Evolutionary conservation across 1,140 invertebrate genomes (phyloP).

Genomic region (Artemia franciscana): DNA sequence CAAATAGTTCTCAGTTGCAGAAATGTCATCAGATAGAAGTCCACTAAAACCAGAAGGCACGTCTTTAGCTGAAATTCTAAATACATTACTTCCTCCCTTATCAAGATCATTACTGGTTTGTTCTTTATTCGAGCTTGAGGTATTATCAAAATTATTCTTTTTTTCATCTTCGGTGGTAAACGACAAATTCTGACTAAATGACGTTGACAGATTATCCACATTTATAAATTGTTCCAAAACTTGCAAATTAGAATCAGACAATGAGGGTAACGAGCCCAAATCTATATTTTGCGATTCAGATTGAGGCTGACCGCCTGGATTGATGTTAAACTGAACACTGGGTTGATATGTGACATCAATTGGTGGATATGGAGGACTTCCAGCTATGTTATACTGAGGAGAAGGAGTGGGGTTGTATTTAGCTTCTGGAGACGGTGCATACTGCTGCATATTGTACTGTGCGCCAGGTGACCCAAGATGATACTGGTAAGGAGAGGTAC

Average conservation of each 20-base stretch:
- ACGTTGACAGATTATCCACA: background rate
- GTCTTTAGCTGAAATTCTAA: background rate
- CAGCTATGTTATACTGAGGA: background rate
- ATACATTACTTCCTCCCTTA: background rate
- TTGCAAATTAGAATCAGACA: background rate
- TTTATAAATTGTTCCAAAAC: background rate
- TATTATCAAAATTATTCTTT: background rate
- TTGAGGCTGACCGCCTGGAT: background rate
- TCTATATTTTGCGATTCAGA: background rate
- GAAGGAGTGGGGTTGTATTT: background rate
- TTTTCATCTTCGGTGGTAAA: background rate
- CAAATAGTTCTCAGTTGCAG: background rate
- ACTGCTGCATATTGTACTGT: background rate
- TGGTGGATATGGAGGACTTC: background rate
- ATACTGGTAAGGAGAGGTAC: background rate
- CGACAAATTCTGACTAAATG: background rate
- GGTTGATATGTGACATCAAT: background rate
- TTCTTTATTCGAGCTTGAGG: background rate
- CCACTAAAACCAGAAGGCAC: background rate
- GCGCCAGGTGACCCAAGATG: background rate
- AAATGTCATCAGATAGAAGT: background rate
- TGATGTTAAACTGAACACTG: background rate
- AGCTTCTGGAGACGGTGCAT: background rate
- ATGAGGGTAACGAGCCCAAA: background rate
- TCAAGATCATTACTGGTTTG: background rate